Percentiles rank a stretch among this genome's conserved stretches.
These are phyloP conservation scores for Cardinalis cardinalis DNA, from an alignment of 2,113 vertebrate species.

Conservation along the genomic window DNA sequence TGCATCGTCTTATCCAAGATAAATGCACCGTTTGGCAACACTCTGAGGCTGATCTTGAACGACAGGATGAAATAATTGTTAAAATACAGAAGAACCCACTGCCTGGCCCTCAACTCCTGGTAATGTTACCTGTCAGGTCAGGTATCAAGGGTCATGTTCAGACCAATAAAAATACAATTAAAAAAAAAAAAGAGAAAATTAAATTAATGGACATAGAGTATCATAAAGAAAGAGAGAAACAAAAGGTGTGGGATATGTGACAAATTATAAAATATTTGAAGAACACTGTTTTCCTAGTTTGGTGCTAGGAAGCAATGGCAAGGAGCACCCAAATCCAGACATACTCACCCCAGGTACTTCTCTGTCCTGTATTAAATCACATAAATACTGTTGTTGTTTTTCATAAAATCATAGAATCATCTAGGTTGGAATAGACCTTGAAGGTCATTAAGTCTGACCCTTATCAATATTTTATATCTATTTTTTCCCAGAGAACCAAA, in stretches of 20 bases:
- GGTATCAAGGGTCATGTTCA: background rate
- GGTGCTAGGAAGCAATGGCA: background rate
- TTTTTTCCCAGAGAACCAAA: background rate
- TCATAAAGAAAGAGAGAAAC: background rate
- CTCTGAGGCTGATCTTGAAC: background rate
- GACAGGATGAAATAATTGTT: background rate
- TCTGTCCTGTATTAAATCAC: background rate
- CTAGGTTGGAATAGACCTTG: background rate
- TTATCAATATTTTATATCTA: background rate
- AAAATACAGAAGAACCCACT: background rate
- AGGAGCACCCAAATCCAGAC: background rate
- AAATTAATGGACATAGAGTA: background rate
- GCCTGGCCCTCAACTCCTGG: background rate
- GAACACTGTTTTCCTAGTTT: background rate
- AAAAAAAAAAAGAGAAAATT: background rate
- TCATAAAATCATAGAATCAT: background rate
- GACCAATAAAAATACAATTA: background rate
- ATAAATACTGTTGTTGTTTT: background rate
- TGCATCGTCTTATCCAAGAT: background rate
- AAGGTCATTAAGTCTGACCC: background rate
- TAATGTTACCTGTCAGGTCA: background rate
- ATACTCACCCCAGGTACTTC: background rate
- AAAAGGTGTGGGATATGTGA: background rate
- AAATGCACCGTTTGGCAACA: background rate
- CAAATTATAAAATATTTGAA: background rate